A percentile compares a stretch with the other conserved stretches of the same genome.
Conservation (phyloP, 2,797 vertebrate genomes). For the Knipowitschia caucasica region DNA sequence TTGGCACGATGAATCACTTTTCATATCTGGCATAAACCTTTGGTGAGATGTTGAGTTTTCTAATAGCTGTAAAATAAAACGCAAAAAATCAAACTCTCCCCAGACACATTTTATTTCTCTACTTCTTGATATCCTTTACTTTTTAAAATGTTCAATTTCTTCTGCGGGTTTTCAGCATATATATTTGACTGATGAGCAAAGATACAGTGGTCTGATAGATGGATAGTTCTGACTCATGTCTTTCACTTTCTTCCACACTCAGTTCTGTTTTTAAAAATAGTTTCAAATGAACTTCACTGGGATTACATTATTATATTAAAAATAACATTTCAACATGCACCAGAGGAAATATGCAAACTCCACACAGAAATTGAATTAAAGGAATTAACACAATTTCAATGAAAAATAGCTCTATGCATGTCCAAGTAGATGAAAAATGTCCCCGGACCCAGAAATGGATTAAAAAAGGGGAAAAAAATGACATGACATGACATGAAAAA, state of each 20-base stretch:
- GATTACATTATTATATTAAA: too few species aligned
- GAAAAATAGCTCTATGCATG: too few species aligned
- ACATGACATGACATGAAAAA: too few species aligned
- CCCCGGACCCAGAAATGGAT: too few species aligned
- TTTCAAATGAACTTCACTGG: too few species aligned
- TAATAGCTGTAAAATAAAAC: constrained; percentile 25
- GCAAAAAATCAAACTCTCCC: constrained; percentile 32
- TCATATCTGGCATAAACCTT: constrained; percentile 19
- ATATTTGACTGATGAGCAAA: constrained; percentile 63
- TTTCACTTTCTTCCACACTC: constrained; percentile 25
- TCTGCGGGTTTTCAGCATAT: constrained; percentile 46
- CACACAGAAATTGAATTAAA: too few species aligned
- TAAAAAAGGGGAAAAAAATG: too few species aligned
- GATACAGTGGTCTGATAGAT: constrained; percentile 54
- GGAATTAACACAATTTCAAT: too few species aligned
- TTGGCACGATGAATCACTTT: constrained; percentile 3
- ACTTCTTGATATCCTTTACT: constrained; percentile 22
- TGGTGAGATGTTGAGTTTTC: constrained; percentile 19
- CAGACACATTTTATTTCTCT: constrained; percentile 13
- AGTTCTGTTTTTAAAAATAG: constrained; percentile 8
- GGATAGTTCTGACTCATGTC: constrained; percentile 48
- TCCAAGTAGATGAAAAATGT: too few species aligned
- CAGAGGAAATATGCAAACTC: too few species aligned
- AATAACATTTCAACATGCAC: too few species aligned
- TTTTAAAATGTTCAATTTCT: constrained; percentile 7